Conservation (phyloP, 2,113 vertebrate genomes). For the Syngnathus floridae region DNA sequence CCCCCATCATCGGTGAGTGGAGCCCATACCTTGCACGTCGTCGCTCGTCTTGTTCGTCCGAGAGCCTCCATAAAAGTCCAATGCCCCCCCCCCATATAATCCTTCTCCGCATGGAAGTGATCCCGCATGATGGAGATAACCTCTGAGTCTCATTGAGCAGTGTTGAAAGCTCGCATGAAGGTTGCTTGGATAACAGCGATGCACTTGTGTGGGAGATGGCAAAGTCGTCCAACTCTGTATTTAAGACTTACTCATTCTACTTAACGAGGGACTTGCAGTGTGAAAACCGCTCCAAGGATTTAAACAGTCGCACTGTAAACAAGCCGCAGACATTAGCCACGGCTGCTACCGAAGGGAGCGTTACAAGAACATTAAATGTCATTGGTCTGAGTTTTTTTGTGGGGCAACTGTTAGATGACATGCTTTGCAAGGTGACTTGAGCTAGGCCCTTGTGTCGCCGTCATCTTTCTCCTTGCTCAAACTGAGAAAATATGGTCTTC, state of each 20-base stretch:
- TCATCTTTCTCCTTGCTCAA: too few species aligned
- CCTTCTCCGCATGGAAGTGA: conserved; percentile 23
- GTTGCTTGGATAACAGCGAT: neutral
- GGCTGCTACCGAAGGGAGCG: too few species aligned
- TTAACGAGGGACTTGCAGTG: neutral
- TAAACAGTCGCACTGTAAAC: too few species aligned
- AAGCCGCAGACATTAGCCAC: too few species aligned
- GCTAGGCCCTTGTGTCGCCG: too few species aligned
- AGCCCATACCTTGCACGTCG: neutral
- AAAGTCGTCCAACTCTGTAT: neutral
- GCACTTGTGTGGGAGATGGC: neutral
- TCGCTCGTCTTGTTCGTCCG: conserved; percentile 17
- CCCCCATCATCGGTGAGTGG: conserved; percentile 86
- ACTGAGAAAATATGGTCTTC: too few species aligned
- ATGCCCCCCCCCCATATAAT: conserved; percentile 16
- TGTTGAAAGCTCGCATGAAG: neutral
- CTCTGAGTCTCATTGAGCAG: conserved; percentile 50
- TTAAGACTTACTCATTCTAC: too few species aligned
- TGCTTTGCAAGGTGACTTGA: too few species aligned
- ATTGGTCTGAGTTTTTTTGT: too few species aligned
- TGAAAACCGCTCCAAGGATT: neutral
- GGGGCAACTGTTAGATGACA: too few species aligned
- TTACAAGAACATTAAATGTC: too few species aligned
- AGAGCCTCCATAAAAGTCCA: conserved; percentile 16
- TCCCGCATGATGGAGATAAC: conserved; percentile 60